Conservation (phyloP, 2,113 vertebrate genomes). For the Phalacrocorax brasilianus region DNA sequence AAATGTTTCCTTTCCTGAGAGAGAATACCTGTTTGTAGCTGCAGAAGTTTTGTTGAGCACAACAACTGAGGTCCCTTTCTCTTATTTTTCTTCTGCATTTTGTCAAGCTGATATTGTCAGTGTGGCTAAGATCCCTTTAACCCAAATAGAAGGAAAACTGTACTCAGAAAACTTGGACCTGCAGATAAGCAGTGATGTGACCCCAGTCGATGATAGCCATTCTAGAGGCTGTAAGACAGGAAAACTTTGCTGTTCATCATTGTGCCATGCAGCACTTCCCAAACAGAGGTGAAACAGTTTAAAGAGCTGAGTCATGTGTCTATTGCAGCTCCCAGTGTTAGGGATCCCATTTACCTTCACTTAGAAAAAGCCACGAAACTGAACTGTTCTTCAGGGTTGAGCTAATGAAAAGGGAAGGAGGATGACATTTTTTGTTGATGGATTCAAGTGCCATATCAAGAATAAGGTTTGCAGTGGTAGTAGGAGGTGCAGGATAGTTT, state of each 20-base stretch:
- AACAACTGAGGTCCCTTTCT: background rate
- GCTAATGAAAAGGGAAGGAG: background rate
- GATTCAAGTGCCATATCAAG: background rate
- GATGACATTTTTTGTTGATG: background rate
- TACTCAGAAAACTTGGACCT: background rate
- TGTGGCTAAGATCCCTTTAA: background rate
- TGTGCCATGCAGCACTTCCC: background rate
- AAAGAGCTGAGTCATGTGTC: background rate
- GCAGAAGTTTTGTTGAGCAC: background rate
- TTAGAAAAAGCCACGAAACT: background rate
- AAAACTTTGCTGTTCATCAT: rapidly evolving
- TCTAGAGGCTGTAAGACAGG: background rate
- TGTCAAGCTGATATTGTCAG: background rate
- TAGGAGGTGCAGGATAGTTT: background rate
- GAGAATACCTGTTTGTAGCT: background rate
- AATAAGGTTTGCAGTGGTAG: background rate
- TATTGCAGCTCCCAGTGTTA: background rate
- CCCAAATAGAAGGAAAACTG: background rate
- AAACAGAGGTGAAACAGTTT: background rate
- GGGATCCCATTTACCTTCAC: background rate
- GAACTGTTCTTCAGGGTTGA: background rate
- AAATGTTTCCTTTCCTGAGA: background rate
- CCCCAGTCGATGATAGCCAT: background rate
- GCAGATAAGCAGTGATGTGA: background rate
- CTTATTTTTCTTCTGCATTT: background rate